These are phyloP conservation scores for Axea sp. DNA, from an alignment of 2,888 invertebrate genomes.

Conservation along the genomic window DNA sequence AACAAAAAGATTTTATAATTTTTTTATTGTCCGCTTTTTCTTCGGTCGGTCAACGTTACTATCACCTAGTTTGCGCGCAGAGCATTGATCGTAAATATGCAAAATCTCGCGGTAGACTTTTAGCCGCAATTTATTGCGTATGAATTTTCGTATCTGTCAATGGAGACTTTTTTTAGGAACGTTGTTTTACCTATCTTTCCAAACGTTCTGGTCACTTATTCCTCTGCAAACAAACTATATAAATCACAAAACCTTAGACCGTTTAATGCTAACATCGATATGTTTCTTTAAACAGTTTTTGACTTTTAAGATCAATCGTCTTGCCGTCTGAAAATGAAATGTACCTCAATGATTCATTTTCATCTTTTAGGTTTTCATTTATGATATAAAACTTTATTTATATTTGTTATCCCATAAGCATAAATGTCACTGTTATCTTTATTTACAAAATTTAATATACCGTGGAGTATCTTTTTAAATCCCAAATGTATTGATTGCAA, in stretches of 20 bases:
- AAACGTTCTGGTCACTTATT: conserved; percentile 43
- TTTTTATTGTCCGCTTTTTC: conserved; percentile 24
- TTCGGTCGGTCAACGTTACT: conserved; percentile 11
- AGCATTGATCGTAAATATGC: conserved; percentile 60
- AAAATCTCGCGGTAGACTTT: conserved; percentile 66
- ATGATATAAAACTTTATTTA: neutral
- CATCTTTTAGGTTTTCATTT: neutral
- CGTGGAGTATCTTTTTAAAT: neutral
- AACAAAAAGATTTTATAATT: too few relatives aligned
- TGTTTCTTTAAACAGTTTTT: conserved; percentile 9
- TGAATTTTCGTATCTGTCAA: conserved; percentile 78
- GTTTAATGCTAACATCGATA: conserved; percentile 46
- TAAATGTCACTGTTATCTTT: conserved; percentile 11
- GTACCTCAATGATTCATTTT: neutral
- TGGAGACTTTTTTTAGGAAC: conserved; percentile 62
- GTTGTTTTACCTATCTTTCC: conserved; percentile 53
- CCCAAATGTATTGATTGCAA: too few relatives aligned
- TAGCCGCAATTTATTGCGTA: conserved; percentile 77
- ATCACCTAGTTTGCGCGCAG: conserved; percentile 16
- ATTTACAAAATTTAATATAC: conserved; percentile 4
- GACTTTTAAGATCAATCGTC: conserved; percentile 13
- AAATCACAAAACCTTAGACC: conserved; percentile 49
- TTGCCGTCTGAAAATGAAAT: neutral
- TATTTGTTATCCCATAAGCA: neutral
- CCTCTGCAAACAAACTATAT: conserved; percentile 47